Percentiles rank a stretch among this genome's conserved stretches.
Evolutionary conservation across 2,888 invertebrate genomes (phyloP).

Genomic region (Anorthoa munda): DNA sequence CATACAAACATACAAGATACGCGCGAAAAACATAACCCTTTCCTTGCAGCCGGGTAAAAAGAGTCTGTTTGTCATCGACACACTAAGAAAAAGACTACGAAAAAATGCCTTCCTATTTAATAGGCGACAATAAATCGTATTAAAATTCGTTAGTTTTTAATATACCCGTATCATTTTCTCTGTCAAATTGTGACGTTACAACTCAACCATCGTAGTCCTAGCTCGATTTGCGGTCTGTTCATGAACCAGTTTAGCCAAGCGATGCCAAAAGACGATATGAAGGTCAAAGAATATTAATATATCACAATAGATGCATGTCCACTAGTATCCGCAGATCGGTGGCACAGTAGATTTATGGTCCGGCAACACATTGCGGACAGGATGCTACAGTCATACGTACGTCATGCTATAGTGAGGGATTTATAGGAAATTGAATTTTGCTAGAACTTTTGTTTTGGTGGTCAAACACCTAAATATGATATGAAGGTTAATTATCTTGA

Average conservation of each 20-base stretch:
- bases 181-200: neutral
- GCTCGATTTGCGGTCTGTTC: neutral
- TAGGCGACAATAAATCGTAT: neutral
- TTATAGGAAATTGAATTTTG: constrained; percentile 62
- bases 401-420: constrained; percentile 45
- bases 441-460: constrained; percentile 7
- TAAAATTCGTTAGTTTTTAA: neutral
- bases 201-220: neutral
- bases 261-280: neutral
- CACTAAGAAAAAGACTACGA: too few relatives aligned
- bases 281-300: neutral
- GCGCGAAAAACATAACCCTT: too few relatives aligned
- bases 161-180: neutral
- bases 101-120: too few relatives aligned
- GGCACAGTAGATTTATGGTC: constrained; percentile 29
- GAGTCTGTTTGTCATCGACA: too few relatives aligned
- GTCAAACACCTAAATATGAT: neutral
- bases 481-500: neutral
- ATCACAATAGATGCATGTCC: constrained; percentile 4
- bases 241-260: neutral
- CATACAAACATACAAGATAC: too few relatives aligned
- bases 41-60: too few relatives aligned
- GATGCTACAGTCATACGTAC: constrained; percentile 36
- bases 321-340: constrained; percentile 5
- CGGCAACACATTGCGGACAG: constrained; percentile 25